Conservation (phyloP, 2,888 invertebrate genomes). For the Ferrisia virgata region DNA sequence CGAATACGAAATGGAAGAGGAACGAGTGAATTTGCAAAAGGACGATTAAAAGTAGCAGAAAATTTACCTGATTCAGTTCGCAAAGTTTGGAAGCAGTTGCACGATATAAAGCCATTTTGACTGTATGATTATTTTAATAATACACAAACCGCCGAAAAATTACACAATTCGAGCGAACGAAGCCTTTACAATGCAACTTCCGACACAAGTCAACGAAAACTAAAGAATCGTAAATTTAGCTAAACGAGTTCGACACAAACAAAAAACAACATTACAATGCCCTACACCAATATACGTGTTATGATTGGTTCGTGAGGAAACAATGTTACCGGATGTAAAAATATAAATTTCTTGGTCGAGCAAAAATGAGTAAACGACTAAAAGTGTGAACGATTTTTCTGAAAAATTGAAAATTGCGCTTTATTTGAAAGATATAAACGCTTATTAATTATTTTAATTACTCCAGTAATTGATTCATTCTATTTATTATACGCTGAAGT, state of each 20-base stretch:
- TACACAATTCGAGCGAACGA: conserved; percentile 1
- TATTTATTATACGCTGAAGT: background rate
- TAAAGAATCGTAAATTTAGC: background rate
- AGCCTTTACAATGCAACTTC: background rate
- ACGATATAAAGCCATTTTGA: conserved; percentile 12
- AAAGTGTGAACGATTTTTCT: too few relatives aligned
- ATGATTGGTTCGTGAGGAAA: background rate
- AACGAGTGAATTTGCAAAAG: background rate
- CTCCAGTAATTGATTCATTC: background rate
- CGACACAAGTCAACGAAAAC: conserved; percentile 7
- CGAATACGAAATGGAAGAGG: background rate
- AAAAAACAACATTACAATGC: background rate
- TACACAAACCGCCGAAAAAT: background rate
- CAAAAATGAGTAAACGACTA: background rate
- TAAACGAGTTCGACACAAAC: background rate
- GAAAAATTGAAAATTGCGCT: too few relatives aligned
- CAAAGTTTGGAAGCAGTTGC: conserved; percentile 21
- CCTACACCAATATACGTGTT: background rate
- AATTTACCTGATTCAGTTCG: conserved; percentile 6
- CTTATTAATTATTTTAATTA: too few relatives aligned
- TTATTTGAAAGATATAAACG: too few relatives aligned
- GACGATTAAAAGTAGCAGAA: background rate
- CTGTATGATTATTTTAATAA: background rate
- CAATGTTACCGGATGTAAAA: background rate
- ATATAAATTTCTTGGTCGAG: background rate